Conservation (phyloP, 2,113 vertebrate genomes). For the Sinocyclocheilus maitianheensis region DNA sequence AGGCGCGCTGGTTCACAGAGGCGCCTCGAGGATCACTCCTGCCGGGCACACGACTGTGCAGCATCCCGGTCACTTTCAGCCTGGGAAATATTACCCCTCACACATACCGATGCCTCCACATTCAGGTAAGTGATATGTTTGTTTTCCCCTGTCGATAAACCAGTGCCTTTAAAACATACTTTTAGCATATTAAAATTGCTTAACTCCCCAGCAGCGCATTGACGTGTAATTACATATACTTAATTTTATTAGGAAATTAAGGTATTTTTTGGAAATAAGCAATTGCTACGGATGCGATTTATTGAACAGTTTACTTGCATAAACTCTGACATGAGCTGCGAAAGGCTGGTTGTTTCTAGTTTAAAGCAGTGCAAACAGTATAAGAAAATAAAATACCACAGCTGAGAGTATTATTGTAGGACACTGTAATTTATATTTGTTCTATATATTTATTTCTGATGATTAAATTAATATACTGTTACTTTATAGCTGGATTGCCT, state of each 20-base stretch:
- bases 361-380: slow-evolving; percentile 2
- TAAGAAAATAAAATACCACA: neutral
- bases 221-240: neutral
- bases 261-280: slow-evolving; percentile 59
- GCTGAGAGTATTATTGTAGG: neutral
- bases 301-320: slow-evolving; percentile 61
- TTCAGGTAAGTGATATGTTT: slow-evolving; percentile 78
- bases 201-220: neutral
- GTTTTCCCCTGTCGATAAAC: neutral
- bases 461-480: neutral
- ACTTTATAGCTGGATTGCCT: neutral
- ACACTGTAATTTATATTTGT: neutral
- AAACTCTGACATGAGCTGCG: slow-evolving; percentile 43
- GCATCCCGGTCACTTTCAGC: slow-evolving; percentile 88
- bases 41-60: slow-evolving; percentile 84
- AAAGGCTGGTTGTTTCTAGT: slow-evolving; percentile 17
- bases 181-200: slow-evolving; percentile 1
- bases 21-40: slow-evolving; percentile 82
- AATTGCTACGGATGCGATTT: slow-evolving; percentile 54
- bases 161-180: slow-evolving; percentile 17
- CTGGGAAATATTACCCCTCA: slow-evolving; percentile 91
- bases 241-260: slow-evolving; percentile 34
- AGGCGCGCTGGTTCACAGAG: slow-evolving; percentile 85
- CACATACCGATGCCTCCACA: slow-evolving; percentile 92
- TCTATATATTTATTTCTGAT: neutral